Conservation (phyloP, 2,888 invertebrate genomes). For the Cephonodes hylas region DNA sequence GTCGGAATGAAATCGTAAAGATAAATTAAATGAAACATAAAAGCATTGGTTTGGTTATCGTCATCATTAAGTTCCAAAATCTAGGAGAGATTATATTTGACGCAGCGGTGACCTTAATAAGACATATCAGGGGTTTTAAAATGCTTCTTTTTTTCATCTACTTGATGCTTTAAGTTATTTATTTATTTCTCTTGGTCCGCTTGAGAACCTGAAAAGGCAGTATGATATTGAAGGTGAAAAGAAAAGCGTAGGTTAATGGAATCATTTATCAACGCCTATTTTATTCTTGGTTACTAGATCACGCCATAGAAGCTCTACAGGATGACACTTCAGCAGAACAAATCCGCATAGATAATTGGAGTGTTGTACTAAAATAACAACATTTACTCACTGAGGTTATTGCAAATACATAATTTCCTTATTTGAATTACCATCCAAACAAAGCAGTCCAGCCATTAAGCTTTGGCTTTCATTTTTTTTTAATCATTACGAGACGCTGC, state of each 20-base stretch:
- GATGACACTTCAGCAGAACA: background rate
- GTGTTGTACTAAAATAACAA: background rate
- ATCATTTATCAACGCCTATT: background rate
- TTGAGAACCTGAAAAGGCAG: no score
- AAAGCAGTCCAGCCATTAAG: slow-evolving; percentile 4
- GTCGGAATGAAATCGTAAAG: background rate
- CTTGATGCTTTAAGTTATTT: no score
- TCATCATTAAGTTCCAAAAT: background rate
- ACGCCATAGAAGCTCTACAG: background rate
- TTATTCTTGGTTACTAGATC: background rate
- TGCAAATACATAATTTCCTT: background rate
- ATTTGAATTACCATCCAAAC: background rate
- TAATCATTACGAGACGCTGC: slow-evolving; percentile 27
- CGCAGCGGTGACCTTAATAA: background rate
- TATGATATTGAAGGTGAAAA: no score
- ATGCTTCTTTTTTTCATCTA: no score
- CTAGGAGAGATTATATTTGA: background rate
- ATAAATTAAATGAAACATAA: background rate
- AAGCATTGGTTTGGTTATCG: background rate
- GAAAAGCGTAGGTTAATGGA: no score
- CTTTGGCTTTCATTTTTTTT: slow-evolving; percentile 20
- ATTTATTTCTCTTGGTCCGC: no score
- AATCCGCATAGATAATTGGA: background rate
- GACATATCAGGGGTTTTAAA: no score
- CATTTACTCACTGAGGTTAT: background rate